A percentile compares a stretch with the other conserved stretches of the same genome.
Evolutionary conservation across 2,888 invertebrate genomes (phyloP).

Genomic region (Entomobrya proxima): DNA sequence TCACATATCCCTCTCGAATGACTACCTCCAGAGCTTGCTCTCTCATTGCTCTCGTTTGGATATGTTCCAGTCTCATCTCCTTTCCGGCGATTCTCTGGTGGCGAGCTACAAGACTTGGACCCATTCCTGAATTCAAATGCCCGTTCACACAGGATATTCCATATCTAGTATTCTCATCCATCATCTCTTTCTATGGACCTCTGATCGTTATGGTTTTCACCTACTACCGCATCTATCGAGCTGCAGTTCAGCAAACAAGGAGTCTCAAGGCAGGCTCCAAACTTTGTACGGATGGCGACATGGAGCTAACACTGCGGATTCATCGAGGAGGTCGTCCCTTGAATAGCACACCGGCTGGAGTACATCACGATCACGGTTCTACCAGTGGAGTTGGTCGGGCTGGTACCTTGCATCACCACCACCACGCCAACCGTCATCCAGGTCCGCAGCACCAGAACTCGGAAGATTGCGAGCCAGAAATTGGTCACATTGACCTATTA

Average conservation of each 20-base stretch:
- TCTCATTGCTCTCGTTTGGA: conserved; percentile 95
- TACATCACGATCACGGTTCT: conserved; percentile 76
- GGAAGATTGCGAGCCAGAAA: conserved; percentile 82
- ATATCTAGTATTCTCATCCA: conserved; percentile 97
- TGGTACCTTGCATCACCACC: conserved; percentile 55
- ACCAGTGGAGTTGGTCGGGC: conserved; percentile 25
- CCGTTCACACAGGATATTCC: conserved; percentile 97
- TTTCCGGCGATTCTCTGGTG: conserved; percentile 99
- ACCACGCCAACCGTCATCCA: conserved; percentile 75
- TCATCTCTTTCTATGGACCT: conserved; percentile 98
- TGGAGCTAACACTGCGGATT: conserved; percentile 92
- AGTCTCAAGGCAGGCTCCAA: conserved; percentile 94
- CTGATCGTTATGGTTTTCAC: conserved; percentile 98
- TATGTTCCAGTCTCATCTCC: conserved; percentile 96
- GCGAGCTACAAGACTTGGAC: conserved; percentile 88
- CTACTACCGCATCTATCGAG: conserved; percentile 96
- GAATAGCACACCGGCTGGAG: conserved; percentile 75
- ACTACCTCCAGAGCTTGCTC: conserved; percentile 90
- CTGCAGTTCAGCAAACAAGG: conserved; percentile 93
- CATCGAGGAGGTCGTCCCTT: conserved; percentile 90
- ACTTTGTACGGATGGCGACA: conserved; percentile 82
- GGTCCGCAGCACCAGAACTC: conserved; percentile 77
- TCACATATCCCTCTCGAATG: conserved; percentile 97
- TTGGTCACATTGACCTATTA: conserved; percentile 73
- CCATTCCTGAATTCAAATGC: conserved; percentile 89